phyloP scores from a whole-genome alignment of 2,888 invertebrate genomes.

The Operophtera brumata region DNA sequence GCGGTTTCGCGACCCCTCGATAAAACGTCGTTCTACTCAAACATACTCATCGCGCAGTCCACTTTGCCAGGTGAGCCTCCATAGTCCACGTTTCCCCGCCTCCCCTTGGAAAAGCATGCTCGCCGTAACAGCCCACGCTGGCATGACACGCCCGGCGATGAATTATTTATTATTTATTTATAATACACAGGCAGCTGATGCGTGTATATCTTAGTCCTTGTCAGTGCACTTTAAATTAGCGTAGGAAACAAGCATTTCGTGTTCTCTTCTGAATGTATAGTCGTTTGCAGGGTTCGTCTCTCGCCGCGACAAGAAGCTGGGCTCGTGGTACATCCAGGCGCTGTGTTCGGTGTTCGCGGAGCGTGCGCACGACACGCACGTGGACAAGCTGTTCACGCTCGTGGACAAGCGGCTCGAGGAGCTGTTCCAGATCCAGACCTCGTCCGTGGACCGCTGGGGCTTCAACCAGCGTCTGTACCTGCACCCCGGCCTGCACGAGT shows the following conservation, averaged over 20 bases:
- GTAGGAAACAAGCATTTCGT: too few relatives aligned
- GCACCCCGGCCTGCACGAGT: conserved; percentile 82
- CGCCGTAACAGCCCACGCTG: too few relatives aligned
- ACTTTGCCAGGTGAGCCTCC: conserved; percentile 63
- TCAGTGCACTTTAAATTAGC: too few relatives aligned
- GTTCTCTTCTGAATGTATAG: too few relatives aligned
- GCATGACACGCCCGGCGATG: too few relatives aligned
- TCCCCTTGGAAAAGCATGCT: too few relatives aligned
- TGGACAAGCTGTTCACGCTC: conserved; percentile 84
- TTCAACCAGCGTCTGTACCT: conserved; percentile 83
- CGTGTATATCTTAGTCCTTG: too few relatives aligned
- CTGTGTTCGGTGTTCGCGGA: conserved; percentile 84
- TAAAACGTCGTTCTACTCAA: conserved; percentile 61
- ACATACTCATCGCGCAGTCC: conserved; percentile 84
- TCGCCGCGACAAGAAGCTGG: conserved; percentile 78
- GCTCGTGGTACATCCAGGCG: conserved; percentile 87
- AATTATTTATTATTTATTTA: too few relatives aligned
- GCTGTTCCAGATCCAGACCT: conserved; percentile 79
- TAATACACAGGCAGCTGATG: too few relatives aligned
- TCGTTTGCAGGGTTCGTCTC: conserved; percentile 77
- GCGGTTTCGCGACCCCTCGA: conserved; percentile 27
- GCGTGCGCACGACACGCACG: conserved; percentile 82
- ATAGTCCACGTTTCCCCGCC: background rate
- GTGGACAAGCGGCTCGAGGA: conserved; percentile 76
- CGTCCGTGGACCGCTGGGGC: conserved; percentile 83